A percentile compares a stretch with the other conserved stretches of the same genome.
These are phyloP conservation scores for Eutolmus rufibarbis DNA, from an alignment of 2,888 invertebrate genomes.

Conservation along the genomic window DNA sequence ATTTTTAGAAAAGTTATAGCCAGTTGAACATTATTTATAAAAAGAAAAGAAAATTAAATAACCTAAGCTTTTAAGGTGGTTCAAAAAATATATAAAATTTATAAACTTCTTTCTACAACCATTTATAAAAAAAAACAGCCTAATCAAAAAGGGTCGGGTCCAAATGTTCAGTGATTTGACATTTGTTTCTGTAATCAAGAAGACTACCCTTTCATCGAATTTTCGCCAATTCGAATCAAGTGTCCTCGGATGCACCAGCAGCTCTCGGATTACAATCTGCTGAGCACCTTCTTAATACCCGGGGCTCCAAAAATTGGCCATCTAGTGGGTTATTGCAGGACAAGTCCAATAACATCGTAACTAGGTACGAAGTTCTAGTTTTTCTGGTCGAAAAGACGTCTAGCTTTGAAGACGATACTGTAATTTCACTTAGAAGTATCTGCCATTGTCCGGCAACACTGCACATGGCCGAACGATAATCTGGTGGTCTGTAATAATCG, in stretches of 20 bases:
- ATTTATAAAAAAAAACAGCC: too few species aligned
- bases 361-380: not conserved
- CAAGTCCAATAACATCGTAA: not conserved
- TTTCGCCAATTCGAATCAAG: not conserved
- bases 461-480: constrained; percentile 30
- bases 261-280: not conserved
- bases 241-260: not conserved
- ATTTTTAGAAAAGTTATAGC: too few species aligned
- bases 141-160: too few species aligned
- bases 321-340: not conserved
- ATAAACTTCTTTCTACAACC: too few species aligned
- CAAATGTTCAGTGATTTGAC: too few species aligned
- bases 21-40: too few species aligned
- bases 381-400: not conserved
- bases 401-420: not conserved
- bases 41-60: too few species aligned
- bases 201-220: too few species aligned
- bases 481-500: constrained; percentile 31
- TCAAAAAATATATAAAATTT: too few species aligned
- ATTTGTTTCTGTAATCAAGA: too few species aligned
- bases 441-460: not conserved
- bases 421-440: constrained; percentile 30
- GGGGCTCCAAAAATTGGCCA: not conserved
- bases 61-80: too few species aligned
- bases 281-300: not conserved